Evolutionary conservation across 1,140 invertebrate genomes (phyloP), one percentile per base, ranked within the genome.

Genomic region (Tyrophagus putrescentiae): DNA sequence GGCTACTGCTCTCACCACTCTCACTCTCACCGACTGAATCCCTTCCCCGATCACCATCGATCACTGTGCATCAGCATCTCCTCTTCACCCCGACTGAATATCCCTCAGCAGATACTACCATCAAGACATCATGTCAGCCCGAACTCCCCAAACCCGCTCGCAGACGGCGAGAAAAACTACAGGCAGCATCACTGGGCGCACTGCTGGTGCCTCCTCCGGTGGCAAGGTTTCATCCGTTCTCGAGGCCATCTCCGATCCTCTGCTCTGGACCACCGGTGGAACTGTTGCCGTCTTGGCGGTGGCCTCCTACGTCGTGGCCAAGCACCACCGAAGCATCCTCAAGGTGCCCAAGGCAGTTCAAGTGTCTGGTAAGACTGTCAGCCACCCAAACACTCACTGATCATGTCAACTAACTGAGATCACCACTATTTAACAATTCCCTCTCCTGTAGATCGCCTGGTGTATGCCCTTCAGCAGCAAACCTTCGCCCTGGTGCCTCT

Each of bases 381-480:
- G 1, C 57, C 57, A 21, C 28, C 29, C 13, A 3, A 45, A 21
- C 36, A 13, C 21, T 29, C 23, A 57, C 3, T n/a, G 29, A n/a
- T 16, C 29, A 2, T 50, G 1, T 57, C 16, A 27, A 54, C 4
- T 54, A 48, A 9, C 25, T 54, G 25, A 54, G n/a, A n/a, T n/a
- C n/a, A n/a, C n/a, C n/a, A n/a, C n/a, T n/a, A n/a, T n/a, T n/a
- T n/a, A n/a, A n/a, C n/a, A n/a, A n/a, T n/a, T 42, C 18, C 3
- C 16, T 57, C 32, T 11, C 25, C 3, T 11, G 2, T 44, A 41
- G 59, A 60, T 52, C 59, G 59, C 1, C 29, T 60, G 5, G 48
- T 54, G 4, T 60, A 25, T 13, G 54, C 59, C 3, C 23, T 60
- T n/a, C 59, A 41, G 21, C 18, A 34, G 9, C 59, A 60, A 27